phyloP scores from a whole-genome alignment of 2,888 invertebrate species.

The Matsumyia berberina region DNA sequence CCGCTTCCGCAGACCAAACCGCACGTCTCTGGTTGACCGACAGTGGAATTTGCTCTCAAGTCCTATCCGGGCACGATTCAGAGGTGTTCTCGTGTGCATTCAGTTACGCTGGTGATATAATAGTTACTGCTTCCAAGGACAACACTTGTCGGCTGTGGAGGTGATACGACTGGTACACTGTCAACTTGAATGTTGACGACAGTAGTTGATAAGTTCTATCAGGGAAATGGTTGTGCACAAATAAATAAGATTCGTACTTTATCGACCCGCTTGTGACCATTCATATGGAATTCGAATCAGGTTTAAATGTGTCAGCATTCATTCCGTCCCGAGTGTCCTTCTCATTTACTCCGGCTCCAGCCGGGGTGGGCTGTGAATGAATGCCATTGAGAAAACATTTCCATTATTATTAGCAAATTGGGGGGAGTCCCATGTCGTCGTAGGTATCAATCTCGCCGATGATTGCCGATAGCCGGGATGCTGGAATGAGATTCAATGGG shows the following conservation, averaged over 20 bases:
- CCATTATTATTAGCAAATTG: slow-evolving; percentile 65
- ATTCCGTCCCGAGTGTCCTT: slow-evolving; percentile 17
- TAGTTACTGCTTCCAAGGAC: slow-evolving; percentile 93
- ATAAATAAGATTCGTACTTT: slow-evolving; percentile 39
- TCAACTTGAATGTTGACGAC: slow-evolving; percentile 77
- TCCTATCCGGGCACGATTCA: slow-evolving; percentile 90
- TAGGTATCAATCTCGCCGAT: slow-evolving; percentile 45
- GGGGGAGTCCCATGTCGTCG: slow-evolving; percentile 32
- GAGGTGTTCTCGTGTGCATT: slow-evolving; percentile 94
- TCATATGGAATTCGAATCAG: slow-evolving; percentile 53
- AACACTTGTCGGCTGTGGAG: slow-evolving; percentile 93
- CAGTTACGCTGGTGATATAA: slow-evolving; percentile 91
- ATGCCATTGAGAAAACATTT: slow-evolving; percentile 52
- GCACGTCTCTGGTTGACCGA: slow-evolving; percentile 89
- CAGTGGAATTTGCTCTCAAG: slow-evolving; percentile 89
- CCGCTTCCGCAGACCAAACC: slow-evolving; percentile 91
- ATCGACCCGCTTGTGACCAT: slow-evolving; percentile 44
- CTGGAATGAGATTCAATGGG: background rate
- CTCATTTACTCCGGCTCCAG: slow-evolving; percentile 2
- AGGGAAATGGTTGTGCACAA: background rate
- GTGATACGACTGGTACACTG: slow-evolving; percentile 88
- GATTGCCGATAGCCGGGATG: slow-evolving; percentile 20
- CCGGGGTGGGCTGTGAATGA: slow-evolving; percentile 3
- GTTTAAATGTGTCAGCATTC: slow-evolving; percentile 42
- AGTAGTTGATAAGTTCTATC: slow-evolving; percentile 10